Percentiles rank a stretch among this genome's conserved stretches.
Evolutionary conservation across 2,797 vertebrate genomes (phyloP).

Genomic region (Diplodus sargus): DNA sequence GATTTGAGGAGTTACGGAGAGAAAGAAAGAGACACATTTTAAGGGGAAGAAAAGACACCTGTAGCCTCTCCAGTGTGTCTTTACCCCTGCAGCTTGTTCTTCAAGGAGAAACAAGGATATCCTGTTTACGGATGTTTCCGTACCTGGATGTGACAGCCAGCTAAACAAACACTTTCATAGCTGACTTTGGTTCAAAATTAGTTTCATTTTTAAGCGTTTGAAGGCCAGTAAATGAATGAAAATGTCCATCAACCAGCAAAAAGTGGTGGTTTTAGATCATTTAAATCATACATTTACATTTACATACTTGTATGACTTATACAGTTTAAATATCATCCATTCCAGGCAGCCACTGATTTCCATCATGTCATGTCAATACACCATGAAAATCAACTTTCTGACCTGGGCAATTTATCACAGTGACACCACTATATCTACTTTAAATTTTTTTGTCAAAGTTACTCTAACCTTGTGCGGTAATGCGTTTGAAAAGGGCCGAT

Average conservation of each 20-base stretch:
- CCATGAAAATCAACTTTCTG: background rate
- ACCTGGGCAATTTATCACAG: background rate
- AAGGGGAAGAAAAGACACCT: conserved; percentile 49
- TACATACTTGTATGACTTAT: background rate
- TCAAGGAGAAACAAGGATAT: conserved; percentile 24
- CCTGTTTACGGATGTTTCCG: conserved; percentile 12
- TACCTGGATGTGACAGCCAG: conserved; percentile 12
- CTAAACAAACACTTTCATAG: conserved; percentile 8
- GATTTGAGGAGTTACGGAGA: conserved; percentile 17
- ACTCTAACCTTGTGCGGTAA: background rate
- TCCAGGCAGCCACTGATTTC: background rate
- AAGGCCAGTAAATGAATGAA: conserved; percentile 4
- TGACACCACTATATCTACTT: background rate
- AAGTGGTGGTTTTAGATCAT: background rate
- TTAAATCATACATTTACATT: background rate
- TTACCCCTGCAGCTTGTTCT: conserved; percentile 11
- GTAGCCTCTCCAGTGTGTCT: conserved; percentile 18
- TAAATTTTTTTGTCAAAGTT: background rate
- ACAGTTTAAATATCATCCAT: background rate
- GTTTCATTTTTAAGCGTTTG: conserved; percentile 9
- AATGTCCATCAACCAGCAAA: background rate
- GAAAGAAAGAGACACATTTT: conserved; percentile 22
- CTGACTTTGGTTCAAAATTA: background rate
- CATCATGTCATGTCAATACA: background rate
- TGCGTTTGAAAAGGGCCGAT: background rate